These are phyloP conservation scores for Agrotis exclamationis DNA, from an alignment of 2,888 invertebrate species.

Conservation along the genomic window DNA sequence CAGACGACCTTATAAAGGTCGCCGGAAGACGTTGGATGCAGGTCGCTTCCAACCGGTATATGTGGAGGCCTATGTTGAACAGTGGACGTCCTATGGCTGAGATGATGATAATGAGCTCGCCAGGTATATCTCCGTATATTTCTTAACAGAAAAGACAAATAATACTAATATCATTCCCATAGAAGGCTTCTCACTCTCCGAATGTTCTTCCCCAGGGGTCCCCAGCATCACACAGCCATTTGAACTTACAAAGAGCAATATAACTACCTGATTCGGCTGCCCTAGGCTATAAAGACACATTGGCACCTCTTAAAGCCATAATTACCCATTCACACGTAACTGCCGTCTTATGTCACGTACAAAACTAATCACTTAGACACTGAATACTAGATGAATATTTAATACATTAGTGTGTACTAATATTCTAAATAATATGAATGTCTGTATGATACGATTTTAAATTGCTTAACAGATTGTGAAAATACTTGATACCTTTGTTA, in stretches of 20 bases:
- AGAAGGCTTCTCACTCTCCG: background rate
- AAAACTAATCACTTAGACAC: conserved; percentile 62
- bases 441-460: no score
- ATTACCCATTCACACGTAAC: conserved; percentile 32
- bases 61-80: no score
- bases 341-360: conserved; percentile 1
- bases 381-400: conserved; percentile 64
- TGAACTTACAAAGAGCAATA: conserved; percentile 11
- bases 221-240: conserved; percentile 28
- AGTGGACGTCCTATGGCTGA: no score
- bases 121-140: background rate
- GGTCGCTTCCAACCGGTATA: no score
- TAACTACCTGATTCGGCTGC: conserved; percentile 15
- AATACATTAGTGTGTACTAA: background rate
- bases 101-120: no score
- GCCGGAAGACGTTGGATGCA: no score
- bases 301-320: conserved; percentile 30
- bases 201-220: background rate
- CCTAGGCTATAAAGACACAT: conserved; percentile 35
- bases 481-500: no score
- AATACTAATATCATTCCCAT: background rate
- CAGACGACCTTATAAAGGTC: no score
- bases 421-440: no score
- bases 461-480: no score
- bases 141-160: background rate